These are phyloP conservation scores for Psammodynastes pulverulentus DNA, from an alignment of 2,113 vertebrate genomes.

Conservation along the genomic window DNA sequence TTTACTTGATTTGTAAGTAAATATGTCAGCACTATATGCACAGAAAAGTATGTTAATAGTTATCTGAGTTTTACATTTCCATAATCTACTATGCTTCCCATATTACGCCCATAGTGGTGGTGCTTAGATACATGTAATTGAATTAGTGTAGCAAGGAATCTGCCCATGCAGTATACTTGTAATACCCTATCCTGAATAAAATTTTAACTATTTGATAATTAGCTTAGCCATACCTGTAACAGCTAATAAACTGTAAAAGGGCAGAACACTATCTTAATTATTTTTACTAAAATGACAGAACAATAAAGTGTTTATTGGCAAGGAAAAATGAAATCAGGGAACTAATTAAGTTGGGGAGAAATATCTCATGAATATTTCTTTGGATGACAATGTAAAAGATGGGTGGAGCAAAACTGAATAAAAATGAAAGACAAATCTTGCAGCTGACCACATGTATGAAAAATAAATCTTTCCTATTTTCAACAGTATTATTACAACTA, in stretches of 20 bases:
- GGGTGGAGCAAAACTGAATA: background rate
- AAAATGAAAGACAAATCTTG: conserved; percentile 19
- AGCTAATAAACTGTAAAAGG: conserved; percentile 63
- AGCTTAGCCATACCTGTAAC: conserved; percentile 63
- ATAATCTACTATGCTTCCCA: conserved; percentile 34
- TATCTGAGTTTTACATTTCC: conserved; percentile 30
- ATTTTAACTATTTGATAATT: conserved; percentile 67
- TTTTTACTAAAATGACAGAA: conserved; percentile 62
- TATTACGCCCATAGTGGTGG: background rate
- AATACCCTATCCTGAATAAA: conserved; percentile 49
- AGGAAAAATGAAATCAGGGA: conserved; percentile 59
- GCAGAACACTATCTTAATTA: conserved; percentile 65
- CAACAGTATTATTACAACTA: background rate
- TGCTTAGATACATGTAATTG: conserved; percentile 34
- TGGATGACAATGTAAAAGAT: conserved; percentile 22
- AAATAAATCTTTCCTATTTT: conserved; percentile 15
- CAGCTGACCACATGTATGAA: conserved; percentile 4
- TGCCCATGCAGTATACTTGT: conserved; percentile 25
- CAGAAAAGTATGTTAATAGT: conserved; percentile 2
- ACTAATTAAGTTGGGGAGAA: conserved; percentile 62
- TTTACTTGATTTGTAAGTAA: conserved; percentile 1
- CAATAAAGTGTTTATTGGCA: conserved; percentile 63
- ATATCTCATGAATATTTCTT: conserved; percentile 54
- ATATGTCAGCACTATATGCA: background rate
- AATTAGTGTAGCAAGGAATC: conserved; percentile 36